phyloP scores from a whole-genome alignment of 2,113 vertebrate species.

The Falcunculus frontatus region DNA sequence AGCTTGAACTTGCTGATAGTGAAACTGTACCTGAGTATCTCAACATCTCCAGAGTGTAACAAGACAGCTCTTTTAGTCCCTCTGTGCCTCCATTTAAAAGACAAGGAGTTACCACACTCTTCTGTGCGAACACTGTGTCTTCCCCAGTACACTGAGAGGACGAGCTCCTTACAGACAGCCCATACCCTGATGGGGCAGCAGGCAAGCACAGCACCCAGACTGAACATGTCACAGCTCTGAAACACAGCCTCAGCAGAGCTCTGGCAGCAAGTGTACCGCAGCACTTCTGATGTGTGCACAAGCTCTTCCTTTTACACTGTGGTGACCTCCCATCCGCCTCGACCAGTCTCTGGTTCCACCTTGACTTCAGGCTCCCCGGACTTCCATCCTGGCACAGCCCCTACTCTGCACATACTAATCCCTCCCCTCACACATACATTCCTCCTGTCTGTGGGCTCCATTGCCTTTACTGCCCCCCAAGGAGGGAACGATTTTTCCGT shows the following conservation, averaged over 20 bases:
- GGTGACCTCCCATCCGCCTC: rapidly evolving
- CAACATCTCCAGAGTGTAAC: neutral
- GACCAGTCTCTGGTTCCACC: neutral
- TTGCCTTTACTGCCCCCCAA: neutral
- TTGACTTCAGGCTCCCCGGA: neutral
- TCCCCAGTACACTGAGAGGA: neutral
- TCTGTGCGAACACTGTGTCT: neutral
- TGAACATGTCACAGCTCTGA: neutral
- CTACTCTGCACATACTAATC: neutral
- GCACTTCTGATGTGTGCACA: rapidly evolving
- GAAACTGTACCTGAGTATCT: neutral
- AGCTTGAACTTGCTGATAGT: neutral
- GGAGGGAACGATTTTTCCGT: neutral
- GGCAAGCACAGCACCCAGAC: neutral
- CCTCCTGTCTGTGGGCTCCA: neutral
- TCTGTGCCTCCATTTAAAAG: neutral
- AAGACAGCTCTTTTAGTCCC: neutral
- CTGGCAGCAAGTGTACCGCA: neutral
- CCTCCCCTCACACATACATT: neutral
- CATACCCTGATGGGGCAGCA: rapidly evolving
- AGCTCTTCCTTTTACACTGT: neutral
- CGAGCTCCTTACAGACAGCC: neutral
- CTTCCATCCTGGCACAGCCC: neutral
- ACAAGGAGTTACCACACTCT: neutral
- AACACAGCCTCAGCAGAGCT: neutral